Percentiles rank a stretch among this genome's conserved stretches.
These are phyloP conservation scores for Alethe diademata DNA, from an alignment of 2,113 vertebrate genomes.

Conservation along the genomic window DNA sequence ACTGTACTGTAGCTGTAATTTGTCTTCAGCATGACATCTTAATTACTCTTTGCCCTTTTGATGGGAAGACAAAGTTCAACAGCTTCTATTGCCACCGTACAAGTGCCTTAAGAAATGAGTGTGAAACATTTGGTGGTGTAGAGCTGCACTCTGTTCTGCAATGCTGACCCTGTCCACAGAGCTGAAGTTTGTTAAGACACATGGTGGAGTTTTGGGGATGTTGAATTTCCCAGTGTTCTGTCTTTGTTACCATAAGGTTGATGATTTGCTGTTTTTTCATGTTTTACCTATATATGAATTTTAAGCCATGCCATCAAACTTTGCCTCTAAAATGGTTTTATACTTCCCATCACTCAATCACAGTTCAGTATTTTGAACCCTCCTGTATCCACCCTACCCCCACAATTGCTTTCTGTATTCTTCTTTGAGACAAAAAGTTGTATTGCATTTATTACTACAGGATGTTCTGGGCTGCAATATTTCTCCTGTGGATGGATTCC, in stretches of 20 bases:
- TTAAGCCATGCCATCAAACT: background rate
- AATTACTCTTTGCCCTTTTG: background rate
- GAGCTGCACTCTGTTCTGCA: background rate
- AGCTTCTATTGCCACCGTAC: background rate
- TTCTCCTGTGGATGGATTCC: constrained; percentile 85
- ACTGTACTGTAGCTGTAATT: background rate
- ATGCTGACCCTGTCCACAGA: background rate
- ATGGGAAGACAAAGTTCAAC: background rate
- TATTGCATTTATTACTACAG: constrained; percentile 57
- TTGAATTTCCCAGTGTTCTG: background rate
- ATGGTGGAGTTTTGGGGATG: background rate
- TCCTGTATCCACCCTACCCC: background rate
- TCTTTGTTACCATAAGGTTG: background rate
- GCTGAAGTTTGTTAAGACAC: background rate
- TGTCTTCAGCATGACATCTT: background rate
- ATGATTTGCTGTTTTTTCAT: background rate
- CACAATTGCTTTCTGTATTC: background rate
- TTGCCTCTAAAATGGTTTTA: background rate
- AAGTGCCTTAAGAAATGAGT: background rate
- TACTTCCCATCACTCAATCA: background rate
- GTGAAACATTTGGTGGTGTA: background rate
- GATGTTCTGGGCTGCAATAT: constrained; percentile 86
- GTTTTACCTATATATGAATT: background rate
- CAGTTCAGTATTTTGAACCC: background rate
- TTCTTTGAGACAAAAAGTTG: background rate